Percentiles rank a stretch among this genome's conserved stretches.
Conservation (phyloP, 2,113 vertebrate genomes). For the Megatriorchis doriae region DNA sequence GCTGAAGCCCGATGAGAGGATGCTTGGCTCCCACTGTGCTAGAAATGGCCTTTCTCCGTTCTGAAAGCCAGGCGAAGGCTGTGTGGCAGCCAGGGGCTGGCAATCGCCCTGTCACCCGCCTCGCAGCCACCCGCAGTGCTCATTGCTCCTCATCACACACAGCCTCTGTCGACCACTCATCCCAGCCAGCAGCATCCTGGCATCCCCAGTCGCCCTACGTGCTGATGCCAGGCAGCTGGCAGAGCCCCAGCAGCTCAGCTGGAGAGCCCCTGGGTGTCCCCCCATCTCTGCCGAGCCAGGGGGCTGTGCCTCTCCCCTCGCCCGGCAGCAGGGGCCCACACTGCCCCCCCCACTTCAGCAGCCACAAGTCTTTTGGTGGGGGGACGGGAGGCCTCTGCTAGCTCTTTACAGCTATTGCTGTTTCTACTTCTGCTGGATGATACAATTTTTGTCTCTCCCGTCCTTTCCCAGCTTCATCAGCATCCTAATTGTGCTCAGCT, state of each 20-base stretch:
- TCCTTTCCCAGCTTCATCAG: neutral
- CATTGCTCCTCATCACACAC: neutral
- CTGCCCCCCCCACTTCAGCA: neutral
- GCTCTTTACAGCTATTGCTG: neutral
- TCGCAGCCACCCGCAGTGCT: neutral
- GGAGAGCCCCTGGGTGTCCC: rapidly evolving
- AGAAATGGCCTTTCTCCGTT: neutral
- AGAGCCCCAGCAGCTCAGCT: neutral
- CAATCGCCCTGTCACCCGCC: neutral
- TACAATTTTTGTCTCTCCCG: neutral
- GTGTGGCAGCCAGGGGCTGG: rapidly evolving
- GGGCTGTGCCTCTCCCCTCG: neutral
- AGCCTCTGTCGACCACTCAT: neutral
- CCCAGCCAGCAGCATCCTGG: neutral
- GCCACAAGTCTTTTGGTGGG: neutral
- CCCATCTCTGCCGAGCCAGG: rapidly evolving
- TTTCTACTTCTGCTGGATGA: neutral
- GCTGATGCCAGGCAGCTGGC: neutral
- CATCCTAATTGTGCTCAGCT: neutral
- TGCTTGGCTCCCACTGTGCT: neutral
- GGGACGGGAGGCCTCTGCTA: rapidly evolving
- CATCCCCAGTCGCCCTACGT: rapidly evolving
- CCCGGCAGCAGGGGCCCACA: rapidly evolving
- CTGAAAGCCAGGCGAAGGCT: neutral
- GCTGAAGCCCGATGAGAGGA: neutral